phyloP scores from a whole-genome alignment of 2,888 invertebrate species.

The Thymelicus sylvestris region DNA sequence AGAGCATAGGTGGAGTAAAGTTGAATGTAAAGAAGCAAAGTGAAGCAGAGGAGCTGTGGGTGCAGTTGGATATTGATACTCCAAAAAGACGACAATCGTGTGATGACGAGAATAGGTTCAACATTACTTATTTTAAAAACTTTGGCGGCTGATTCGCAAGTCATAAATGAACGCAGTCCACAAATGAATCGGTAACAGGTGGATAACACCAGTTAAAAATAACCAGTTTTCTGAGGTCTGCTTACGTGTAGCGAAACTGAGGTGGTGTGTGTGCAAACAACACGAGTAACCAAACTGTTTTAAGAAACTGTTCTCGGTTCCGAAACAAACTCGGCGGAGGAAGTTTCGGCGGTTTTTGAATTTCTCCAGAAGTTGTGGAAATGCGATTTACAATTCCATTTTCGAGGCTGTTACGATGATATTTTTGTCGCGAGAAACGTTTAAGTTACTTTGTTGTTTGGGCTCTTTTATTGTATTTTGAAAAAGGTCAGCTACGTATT shows the following conservation, averaged over 20 bases:
- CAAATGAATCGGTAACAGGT: too few relatives aligned
- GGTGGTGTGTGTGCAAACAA: neutral
- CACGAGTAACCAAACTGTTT: neutral
- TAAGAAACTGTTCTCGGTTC: constrained; percentile 21
- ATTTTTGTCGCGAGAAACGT: constrained; percentile 27
- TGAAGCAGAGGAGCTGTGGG: too few relatives aligned
- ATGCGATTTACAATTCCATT: constrained; percentile 36
- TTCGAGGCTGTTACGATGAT: constrained; percentile 23
- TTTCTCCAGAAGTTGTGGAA: constrained; percentile 26
- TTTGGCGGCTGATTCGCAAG: too few relatives aligned
- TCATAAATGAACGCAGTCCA: too few relatives aligned
- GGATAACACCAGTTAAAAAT: too few relatives aligned
- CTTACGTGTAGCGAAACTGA: neutral
- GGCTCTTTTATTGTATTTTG: constrained; percentile 15
- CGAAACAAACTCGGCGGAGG: constrained; percentile 15
- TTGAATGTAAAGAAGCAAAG: too few relatives aligned
- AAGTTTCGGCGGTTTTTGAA: constrained; percentile 24
- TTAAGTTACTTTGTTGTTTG: constrained; percentile 18
- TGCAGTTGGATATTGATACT: too few relatives aligned
- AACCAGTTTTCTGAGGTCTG: too few relatives aligned
- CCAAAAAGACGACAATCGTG: too few relatives aligned
- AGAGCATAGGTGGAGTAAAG: too few relatives aligned
- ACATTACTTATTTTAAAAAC: too few relatives aligned
- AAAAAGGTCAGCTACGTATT: neutral
- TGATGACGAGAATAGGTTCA: too few relatives aligned